Percentiles rank a stretch among this genome's conserved stretches.
These are phyloP conservation scores for Gymnorhina tibicen DNA, from an alignment of 2,113 vertebrate genomes.

Conservation along the genomic window DNA sequence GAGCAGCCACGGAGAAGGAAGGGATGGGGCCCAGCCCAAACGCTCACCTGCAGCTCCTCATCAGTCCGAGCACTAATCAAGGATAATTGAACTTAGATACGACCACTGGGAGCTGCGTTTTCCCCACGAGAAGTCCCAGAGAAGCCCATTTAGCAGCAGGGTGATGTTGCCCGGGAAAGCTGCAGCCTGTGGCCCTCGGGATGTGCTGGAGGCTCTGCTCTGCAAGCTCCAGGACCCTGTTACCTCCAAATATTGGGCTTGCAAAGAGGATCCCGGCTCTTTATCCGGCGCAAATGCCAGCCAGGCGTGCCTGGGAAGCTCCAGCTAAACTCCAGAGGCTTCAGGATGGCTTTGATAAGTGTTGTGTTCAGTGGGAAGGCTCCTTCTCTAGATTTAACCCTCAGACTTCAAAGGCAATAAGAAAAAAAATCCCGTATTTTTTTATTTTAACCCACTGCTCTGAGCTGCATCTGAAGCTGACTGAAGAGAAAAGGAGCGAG, in stretches of 20 bases:
- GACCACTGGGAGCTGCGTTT: background rate
- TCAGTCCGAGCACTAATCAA: background rate
- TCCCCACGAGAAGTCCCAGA: background rate
- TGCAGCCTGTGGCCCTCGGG: background rate
- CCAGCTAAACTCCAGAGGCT: background rate
- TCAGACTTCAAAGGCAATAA: background rate
- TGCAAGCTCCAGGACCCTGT: background rate
- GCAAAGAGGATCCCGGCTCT: background rate
- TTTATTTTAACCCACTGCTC: background rate
- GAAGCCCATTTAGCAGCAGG: background rate
- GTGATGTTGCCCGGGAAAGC: background rate
- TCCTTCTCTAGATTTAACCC: background rate
- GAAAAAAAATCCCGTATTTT: background rate
- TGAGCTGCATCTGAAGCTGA: background rate
- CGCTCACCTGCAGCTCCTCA: background rate
- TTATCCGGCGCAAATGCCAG: background rate
- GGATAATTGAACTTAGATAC: background rate
- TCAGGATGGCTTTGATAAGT: background rate
- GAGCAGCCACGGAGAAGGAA: background rate
- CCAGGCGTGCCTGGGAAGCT: background rate
- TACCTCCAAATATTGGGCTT: background rate
- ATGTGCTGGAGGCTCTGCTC: background rate
- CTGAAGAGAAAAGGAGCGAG: background rate
- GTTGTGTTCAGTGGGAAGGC: background rate
- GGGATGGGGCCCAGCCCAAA: background rate